phyloP scores from a whole-genome alignment of 2,113 vertebrate species.

The Dascyllus trimaculatus region DNA sequence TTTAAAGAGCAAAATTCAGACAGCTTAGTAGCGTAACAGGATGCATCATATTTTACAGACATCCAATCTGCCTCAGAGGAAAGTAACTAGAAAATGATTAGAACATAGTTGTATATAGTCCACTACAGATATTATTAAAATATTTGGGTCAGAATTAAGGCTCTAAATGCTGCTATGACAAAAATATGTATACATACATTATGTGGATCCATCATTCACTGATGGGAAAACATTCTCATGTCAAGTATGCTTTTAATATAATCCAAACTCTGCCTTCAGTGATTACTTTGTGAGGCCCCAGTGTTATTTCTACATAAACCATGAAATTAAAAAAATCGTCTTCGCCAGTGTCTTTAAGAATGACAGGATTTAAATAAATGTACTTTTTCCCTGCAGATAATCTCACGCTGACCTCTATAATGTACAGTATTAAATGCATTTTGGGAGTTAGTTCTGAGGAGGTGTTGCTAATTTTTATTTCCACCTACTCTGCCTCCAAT shows the following conservation, averaged over 20 bases:
- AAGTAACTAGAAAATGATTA: no score
- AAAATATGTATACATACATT: conserved; percentile 9
- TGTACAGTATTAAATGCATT: no score
- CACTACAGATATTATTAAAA: background rate
- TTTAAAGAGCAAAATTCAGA: background rate
- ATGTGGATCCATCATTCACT: conserved; percentile 10
- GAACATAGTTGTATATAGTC: no score
- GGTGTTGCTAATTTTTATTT: background rate
- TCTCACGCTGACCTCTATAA: no score
- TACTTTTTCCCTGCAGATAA: no score
- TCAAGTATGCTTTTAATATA: conserved; percentile 20
- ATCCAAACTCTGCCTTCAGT: background rate
- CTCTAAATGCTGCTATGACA: conserved; percentile 2
- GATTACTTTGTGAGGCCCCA: background rate
- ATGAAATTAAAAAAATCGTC: background rate
- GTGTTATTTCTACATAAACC: background rate
- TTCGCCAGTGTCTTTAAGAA: background rate
- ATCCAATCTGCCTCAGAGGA: background rate
- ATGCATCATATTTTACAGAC: background rate
- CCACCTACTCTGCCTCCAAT: no score
- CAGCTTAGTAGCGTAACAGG: conserved; percentile 20
- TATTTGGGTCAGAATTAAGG: no score
- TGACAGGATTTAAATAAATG: conserved; percentile 16
- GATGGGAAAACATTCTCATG: conserved; percentile 28
- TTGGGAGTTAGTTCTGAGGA: no score